phyloP scores from a whole-genome alignment of 2,113 vertebrate genomes.

The Scatophagus argus region DNA sequence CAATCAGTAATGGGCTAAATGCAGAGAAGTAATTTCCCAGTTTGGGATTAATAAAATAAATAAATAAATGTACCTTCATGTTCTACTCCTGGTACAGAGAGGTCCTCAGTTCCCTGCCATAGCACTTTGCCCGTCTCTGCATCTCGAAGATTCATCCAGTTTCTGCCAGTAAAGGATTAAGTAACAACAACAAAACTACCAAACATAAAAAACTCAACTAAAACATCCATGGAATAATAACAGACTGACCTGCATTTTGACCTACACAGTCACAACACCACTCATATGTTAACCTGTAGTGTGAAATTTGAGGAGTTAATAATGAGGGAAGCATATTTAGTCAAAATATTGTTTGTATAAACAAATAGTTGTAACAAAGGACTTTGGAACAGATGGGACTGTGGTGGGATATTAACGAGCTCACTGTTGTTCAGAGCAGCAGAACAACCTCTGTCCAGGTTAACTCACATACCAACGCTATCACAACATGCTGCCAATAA shows the following conservation, averaged over 20 bases:
- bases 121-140: slow-evolving; percentile 98
- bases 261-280: no score
- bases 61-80: slow-evolving; percentile 98
- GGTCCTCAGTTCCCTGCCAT: slow-evolving; percentile 98
- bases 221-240: not conserved
- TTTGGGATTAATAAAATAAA: no score
- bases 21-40: no score
- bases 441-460: not conserved
- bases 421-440: not conserved
- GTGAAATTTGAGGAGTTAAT: no score
- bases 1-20: no score
- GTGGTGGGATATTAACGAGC: not conserved
- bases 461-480: not conserved
- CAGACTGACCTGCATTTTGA: no score
- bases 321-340: no score
- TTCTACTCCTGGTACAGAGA: slow-evolving; percentile 96
- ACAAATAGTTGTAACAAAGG: no score
- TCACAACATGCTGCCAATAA: not conserved
- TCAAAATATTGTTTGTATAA: no score
- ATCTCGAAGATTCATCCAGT: slow-evolving; percentile 99
- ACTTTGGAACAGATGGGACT: no score
- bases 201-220: not conserved
- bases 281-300: no score
- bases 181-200: slow-evolving; percentile 26
- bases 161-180: slow-evolving; percentile 85